A percentile compares a stretch with the other conserved stretches of the same genome.
Evolutionary conservation across 2,797 vertebrate genomes (phyloP).

Genomic region (Glyptemys insculpta): DNA sequence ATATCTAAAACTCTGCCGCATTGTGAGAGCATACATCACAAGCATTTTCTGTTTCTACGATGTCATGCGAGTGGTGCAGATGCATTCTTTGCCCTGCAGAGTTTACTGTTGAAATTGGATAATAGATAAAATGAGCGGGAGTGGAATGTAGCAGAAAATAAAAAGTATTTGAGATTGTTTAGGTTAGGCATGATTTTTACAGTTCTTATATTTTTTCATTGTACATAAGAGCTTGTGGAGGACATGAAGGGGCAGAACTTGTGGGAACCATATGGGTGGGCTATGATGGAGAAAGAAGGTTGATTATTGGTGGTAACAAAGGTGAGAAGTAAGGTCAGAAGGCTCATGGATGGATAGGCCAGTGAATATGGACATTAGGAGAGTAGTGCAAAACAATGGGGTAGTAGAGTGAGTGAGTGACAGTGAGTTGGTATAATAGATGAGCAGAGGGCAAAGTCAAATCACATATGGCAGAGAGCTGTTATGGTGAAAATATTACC

Average conservation of each 20-base stretch:
- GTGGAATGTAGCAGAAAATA: not conserved
- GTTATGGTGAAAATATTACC: conserved; percentile 59
- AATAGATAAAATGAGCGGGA: not conserved
- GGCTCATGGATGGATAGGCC: conserved; percentile 51
- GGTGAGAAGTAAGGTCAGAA: not conserved
- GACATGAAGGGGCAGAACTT: not conserved
- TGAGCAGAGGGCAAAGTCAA: not conserved
- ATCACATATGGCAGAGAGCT: conserved; percentile 47
- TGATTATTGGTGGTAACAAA: conserved; percentile 24
- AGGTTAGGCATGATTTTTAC: not conserved
- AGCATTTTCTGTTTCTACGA: not conserved
- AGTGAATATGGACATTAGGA: conserved; percentile 22
- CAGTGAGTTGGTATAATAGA: not conserved
- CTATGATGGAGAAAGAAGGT: not conserved
- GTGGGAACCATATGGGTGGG: not conserved
- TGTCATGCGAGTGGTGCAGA: not conserved
- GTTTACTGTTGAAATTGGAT: not conserved
- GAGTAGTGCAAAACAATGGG: not conserved
- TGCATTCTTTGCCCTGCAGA: not conserved
- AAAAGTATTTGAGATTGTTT: not conserved
- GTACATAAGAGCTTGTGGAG: not conserved
- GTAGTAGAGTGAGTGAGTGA: not conserved
- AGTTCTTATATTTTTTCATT: not conserved
- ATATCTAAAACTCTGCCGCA: not conserved
- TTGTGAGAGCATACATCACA: not conserved